Evolutionary conservation across 2,113 vertebrate genomes (phyloP), one percentile per base, ranked within the genome.

Genomic region (Balaeniceps rex): DNA sequence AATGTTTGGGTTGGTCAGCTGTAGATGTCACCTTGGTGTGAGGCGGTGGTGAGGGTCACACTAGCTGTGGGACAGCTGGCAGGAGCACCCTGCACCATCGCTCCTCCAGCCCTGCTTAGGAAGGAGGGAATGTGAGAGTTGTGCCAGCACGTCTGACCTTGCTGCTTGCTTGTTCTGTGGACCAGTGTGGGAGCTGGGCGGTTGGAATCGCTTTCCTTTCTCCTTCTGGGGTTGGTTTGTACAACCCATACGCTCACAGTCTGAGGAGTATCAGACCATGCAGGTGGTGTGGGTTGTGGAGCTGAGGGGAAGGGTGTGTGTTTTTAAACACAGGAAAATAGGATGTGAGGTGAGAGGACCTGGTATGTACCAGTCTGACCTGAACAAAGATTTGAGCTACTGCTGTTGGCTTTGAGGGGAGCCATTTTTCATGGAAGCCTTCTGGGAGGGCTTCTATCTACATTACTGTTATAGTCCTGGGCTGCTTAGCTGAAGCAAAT

Each of bases 11-110:
- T 57, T 63, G 36, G 29, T 88, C 26, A 66, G 2, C 24, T 66
- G 31, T 24, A 49, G 36, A 4, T 60, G 49, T 51, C 17, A 6
- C 38, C 29, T 74, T 2, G 11, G 19, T 52, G 33, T 22, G 36
- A 76, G 19, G 28, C 4, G 1, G 42, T 78, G 40, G 34, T 34
- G 14, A 58, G 38, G 33, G 44, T 54, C 33, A 5, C 17, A 3
- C 10, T 28, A 44, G 11, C 29, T 34, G 25, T 40, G 25, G 34
- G 47, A 71, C 28, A 63, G 38, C 44, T 86, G 47, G 14, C 26
- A 72, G 36, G 33, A 80, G 22, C 31, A 71, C 9, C 14, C 31
- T 2, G 5, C 9, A 11, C 28, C 14, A 6, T 42, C 0, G 0
- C 7, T 87, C 9, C 28, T 83, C 11, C 19, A 40, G 23, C 21